Evolutionary conservation across 2,888 invertebrate genomes (phyloP), one percentile per base, ranked within the genome.

Genomic region (Nymphalis c-album): DNA sequence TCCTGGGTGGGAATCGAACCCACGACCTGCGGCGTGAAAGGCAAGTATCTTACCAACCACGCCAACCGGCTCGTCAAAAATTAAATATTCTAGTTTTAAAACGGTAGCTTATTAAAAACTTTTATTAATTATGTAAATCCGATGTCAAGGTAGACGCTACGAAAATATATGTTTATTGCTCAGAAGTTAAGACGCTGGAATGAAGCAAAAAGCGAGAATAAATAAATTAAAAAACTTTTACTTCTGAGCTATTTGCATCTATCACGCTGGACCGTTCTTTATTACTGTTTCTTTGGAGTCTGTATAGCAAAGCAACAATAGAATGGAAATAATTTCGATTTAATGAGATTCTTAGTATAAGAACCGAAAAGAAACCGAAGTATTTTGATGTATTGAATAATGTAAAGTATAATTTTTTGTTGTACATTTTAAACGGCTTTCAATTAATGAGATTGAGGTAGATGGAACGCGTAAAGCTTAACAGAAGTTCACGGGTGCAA

Each of bases 161-260:
- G 2, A 40, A 40, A 4, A 13, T 40, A 40, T 13, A 18, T 2
- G 10, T 18, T n/a, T 35, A 35, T 8, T 35, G 35, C 45, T 59
- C 26, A 45, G 18, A 59, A 66, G 60, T 66, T 48, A 18, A 46
- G 60, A 65, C 35, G 47, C 46, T 17, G 40, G 47, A 35, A 46
- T 60, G 47, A 59, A 50, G 64, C 46, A 65, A 53, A 60, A 60
- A 45, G 53, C 26, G 31, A 6, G 22, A 61, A 48, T 57, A 61
- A 51, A 47, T 17, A 47, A 60, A 60, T 60, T 60, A 55, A 65
- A 65, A 60, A 66, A 66, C 35, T 66, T 61, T 57, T 57, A 53
- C 47, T 48, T 40, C 47, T n/a, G 45, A 8, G 53, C 45, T 18
- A 60, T 65, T 65, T 65, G 53, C 64, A 65, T 65, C 31, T 45